Base-by-base conservation (phyloP, 1,140 invertebrate species). In the Leptoteleia sp. region DNA sequence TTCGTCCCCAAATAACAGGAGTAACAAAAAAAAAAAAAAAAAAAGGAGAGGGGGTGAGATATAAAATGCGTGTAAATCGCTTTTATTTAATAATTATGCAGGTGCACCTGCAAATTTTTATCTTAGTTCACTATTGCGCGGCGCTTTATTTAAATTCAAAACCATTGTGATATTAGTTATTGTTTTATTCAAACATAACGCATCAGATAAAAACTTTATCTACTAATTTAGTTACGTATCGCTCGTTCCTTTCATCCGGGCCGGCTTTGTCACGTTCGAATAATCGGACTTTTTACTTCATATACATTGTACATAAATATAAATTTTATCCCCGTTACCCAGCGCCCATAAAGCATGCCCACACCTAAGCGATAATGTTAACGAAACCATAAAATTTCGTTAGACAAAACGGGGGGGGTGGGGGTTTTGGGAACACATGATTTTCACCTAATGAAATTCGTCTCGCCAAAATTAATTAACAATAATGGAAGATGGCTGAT, bases 191-290 rank as follows among this genome's bases (percentile, higher is more conserved):
- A 43, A 16, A 45, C 15, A 33, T 11, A n/a, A 33, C 27, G 8
- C 13, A 59, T 54, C 27, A 43, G 54, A 59, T 59, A 59, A 43
- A 50, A 59, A 43, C n/a, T 52, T 52, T 59, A 59, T 59, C 54
- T 59, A 17, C 43, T 62, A 48, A 62, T 62, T 48, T 62, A 62
- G n/a, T 4, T 38, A 29, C 22, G 9, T 62, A 48, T 62, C 33
- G 59, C 27, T 62, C 29, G 59, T 42, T 50, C 45, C 16, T 40
- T 64, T 64, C 27, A 42, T 50, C 9, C 35, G 5, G 7, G 25
- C n/a, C 45, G 45, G 6, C 11, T 50, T 29, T 40, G 45, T 50
- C 45, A 50, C 29, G 35, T 40, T 50, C 27, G 25, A n/a, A 50
- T 35, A 31, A 42, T 64, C 45, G 9, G 7, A 62, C 17, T 59